These are phyloP conservation scores for Scolopax rusticola DNA, from an alignment of 2,797 vertebrate species.

Conservation along the genomic window DNA sequence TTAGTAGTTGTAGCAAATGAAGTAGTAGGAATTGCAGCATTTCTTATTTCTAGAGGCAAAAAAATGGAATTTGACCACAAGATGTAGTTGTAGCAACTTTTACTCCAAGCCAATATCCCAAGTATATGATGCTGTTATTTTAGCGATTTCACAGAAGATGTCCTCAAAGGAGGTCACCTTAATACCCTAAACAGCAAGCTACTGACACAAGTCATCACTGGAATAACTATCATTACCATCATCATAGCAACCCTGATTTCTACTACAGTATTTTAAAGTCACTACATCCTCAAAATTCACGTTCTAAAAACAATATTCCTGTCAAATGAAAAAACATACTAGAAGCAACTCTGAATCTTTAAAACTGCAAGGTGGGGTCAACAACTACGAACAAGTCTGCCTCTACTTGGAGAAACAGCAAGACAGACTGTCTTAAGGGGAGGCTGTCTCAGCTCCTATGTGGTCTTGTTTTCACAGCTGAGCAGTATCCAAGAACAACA, in stretches of 20 bases:
- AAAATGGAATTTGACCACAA: not conserved
- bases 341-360: not conserved
- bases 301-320: not conserved
- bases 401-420: not conserved
- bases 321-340: not conserved
- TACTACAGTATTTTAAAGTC: not conserved
- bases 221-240: not conserved
- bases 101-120: not conserved
- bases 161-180: not conserved
- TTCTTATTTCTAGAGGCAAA: not conserved
- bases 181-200: not conserved
- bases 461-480: constrained; percentile 3
- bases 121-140: not conserved
- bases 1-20: not conserved
- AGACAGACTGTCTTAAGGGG: not conserved
- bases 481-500: constrained; percentile 13
- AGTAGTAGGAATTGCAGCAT: not conserved
- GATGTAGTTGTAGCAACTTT: not conserved
- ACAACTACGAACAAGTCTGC: not conserved
- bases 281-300: not conserved
- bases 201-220: not conserved
- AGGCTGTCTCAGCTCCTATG: not conserved
- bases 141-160: not conserved
- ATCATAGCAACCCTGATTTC: not conserved
- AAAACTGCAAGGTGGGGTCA: not conserved